A percentile compares a stretch with the other conserved stretches of the same genome.
These are phyloP conservation scores for Fissipunctia ypsillon DNA, from an alignment of 2,888 invertebrate species.

Conservation along the genomic window DNA sequence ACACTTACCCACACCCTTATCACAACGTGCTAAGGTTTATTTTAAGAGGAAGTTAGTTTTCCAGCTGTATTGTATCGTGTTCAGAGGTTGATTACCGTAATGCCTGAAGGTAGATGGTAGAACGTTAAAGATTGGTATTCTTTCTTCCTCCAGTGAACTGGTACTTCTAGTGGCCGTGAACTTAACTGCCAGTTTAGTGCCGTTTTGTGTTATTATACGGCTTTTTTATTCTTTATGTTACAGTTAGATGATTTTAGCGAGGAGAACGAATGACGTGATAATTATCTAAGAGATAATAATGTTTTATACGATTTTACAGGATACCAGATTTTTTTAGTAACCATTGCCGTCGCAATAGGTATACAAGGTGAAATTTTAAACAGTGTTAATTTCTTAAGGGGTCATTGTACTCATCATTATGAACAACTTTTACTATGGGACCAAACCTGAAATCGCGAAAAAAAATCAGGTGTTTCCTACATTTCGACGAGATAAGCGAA, in stretches of 20 bases:
- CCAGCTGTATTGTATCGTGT: neutral
- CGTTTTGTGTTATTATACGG: conserved; percentile 24
- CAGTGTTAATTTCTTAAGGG: too few species aligned
- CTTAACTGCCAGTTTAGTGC: conserved; percentile 45
- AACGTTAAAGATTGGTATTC: conserved; percentile 69
- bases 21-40: conserved; percentile 38
- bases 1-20: neutral
- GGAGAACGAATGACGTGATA: conserved; percentile 5
- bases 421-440: too few species aligned
- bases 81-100: conserved; percentile 80
- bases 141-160: conserved; percentile 54
- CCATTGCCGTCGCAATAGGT: too few species aligned
- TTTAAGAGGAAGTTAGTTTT: conserved; percentile 16
- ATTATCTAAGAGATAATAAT: neutral
- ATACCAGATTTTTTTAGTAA: neutral
- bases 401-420: too few species aligned
- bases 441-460: too few species aligned
- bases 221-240: neutral
- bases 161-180: conserved; percentile 27
- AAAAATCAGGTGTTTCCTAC: too few species aligned
- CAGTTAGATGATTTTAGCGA: neutral
- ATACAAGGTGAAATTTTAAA: too few species aligned
- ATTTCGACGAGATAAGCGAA: too few species aligned
- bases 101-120: conserved; percentile 77
- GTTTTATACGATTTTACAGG: neutral